Evolutionary conservation across 2,888 invertebrate genomes (phyloP), one percentile per base, ranked within the genome.

Genomic region (Drosophila formosana): DNA sequence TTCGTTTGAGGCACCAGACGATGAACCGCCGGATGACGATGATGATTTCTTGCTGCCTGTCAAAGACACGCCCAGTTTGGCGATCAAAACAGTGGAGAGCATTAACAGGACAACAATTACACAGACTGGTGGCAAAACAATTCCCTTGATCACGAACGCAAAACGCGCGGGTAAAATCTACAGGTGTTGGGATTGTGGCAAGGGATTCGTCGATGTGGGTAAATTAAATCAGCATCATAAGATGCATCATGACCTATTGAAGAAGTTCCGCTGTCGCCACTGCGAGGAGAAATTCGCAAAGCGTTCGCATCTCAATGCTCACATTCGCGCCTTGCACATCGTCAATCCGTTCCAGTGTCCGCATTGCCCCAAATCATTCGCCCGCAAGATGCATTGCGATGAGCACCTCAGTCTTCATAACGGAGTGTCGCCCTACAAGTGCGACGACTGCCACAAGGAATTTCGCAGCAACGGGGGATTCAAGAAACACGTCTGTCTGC

Each of bases 291-390:
- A 30, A 18, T 58, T 55, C 5, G 8, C 30, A 3, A 23, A 8
- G 43, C 43, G n/a, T 3, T n/a, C 23, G 4, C 7, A 39, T 1
- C 58, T 58, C 0, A 58, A 39, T 4, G n/a, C 18, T 3, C 58
- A 58, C 23, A 13, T 39, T 5, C 18, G 8, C n/a, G 28, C 1
- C 8, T 4, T 5, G 2, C 58, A 58, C 5, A 13, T 6, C 0
- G 26, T n/a, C 3, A 7, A 55, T 7, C 53, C 18, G 0, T 39
- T 18, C 55, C n/a, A 53, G 39, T 63, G 62, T n/a, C 11, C 47
- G 3, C 4, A 49, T 1, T 63, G 53, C 9, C 41, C 47, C 3
- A 37, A 41, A n/a, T n/a, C 49, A 5, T 58, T 58, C 8, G 3
- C 7, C 18, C 47, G 39, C 1, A 11, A 37, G 5, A 18, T 30